phyloP scores from a whole-genome alignment of 2,113 vertebrate genomes.

The Prietella phreatophila region DNA sequence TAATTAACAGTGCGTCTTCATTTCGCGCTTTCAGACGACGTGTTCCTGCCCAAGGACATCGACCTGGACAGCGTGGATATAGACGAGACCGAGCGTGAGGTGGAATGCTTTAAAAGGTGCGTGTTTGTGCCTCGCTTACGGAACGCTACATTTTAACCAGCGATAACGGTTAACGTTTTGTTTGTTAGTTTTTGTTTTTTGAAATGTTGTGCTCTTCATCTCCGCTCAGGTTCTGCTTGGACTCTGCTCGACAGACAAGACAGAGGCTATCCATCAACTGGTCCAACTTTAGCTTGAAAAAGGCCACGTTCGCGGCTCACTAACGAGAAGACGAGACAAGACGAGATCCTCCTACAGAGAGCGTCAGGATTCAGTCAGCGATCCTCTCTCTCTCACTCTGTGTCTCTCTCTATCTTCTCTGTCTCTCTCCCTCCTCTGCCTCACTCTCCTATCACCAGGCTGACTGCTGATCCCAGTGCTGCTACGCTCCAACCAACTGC shows the following conservation, averaged over 20 bases:
- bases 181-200: not conserved
- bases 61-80: slow-evolving; percentile 96
- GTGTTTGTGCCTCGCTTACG: not conserved
- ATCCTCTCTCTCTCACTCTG: slow-evolving; percentile 62
- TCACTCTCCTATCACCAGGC: slow-evolving; percentile 20
- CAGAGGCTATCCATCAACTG: slow-evolving; percentile 98
- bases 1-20: no score
- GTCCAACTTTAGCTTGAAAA: slow-evolving; percentile 99
- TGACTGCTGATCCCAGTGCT: slow-evolving; percentile 66
- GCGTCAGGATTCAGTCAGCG: slow-evolving; percentile 72
- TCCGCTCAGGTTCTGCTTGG: slow-evolving; percentile 88
- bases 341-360: slow-evolving; percentile 54
- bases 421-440: slow-evolving; percentile 61
- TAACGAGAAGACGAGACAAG: slow-evolving; percentile 65
- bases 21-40: slow-evolving; percentile 81
- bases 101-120: slow-evolving; percentile 98
- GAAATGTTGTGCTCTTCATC: not conserved
- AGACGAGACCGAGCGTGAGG: slow-evolving; percentile 97
- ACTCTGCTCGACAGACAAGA: slow-evolving; percentile 93
- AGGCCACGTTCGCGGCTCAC: slow-evolving; percentile 93
- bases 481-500: slow-evolving; percentile 79
- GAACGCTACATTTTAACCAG: not conserved
- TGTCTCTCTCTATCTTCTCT: slow-evolving; percentile 55
- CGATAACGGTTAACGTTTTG: no score
- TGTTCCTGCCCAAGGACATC: slow-evolving; percentile 98